These are phyloP conservation scores for Lytechinus variegatus DNA, from an alignment of 35 echinoderm and acorn worm genomes.

Conservation along the genomic window DNA sequence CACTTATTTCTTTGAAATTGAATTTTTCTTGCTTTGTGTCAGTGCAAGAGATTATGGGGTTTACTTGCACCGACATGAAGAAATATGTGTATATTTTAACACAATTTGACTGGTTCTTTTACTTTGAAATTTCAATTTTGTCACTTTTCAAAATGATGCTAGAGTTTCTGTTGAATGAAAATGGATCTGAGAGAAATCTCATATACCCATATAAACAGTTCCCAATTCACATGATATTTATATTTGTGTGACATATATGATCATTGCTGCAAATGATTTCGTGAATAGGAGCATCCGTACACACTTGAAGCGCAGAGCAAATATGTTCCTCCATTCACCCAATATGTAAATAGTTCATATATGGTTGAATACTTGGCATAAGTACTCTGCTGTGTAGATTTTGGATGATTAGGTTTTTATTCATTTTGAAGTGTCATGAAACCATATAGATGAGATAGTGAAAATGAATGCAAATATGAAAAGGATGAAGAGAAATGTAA, in stretches of 20 bases:
- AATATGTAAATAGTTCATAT: neutral
- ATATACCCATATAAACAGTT: neutral
- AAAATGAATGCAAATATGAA: neutral
- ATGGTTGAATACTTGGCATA: neutral
- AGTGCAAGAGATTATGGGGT: too few relatives aligned
- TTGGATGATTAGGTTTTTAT: neutral
- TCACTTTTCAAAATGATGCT: neutral
- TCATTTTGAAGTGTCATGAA: neutral
- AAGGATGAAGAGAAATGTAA: neutral
- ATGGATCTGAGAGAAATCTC: neutral
- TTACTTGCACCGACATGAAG: too few relatives aligned
- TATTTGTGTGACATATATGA: neutral
- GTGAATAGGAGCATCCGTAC: neutral
- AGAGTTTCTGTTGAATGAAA: neutral
- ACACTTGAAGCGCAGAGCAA: neutral
- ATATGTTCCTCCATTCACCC: neutral
- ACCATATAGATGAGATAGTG: neutral
- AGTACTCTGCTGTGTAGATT: neutral
- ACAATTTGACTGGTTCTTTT: neutral
- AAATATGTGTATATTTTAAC: too few relatives aligned
- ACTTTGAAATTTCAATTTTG: neutral
- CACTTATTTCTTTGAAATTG: too few relatives aligned
- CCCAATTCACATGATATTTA: neutral
- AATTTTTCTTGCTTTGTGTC: too few relatives aligned
- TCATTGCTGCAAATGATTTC: neutral